Conservation (phyloP, 2,113 vertebrate genomes). For the Taurulus bubalis region DNA sequence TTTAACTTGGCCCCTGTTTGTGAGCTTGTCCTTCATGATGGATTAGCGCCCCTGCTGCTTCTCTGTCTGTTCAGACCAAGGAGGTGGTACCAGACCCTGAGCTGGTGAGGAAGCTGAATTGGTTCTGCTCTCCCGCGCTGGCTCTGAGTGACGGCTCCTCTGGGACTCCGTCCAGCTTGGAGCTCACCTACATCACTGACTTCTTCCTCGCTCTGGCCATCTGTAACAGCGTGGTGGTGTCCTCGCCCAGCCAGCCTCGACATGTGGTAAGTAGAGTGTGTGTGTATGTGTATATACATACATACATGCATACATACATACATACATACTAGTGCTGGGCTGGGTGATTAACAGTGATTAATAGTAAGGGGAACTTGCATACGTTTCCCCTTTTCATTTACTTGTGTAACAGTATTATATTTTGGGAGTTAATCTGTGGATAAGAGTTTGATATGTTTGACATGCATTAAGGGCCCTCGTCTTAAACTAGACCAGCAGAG, state of each 20-base stretch:
- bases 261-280: conserved; percentile 81
- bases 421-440: too few relatives aligned
- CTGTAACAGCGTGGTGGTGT: conserved; percentile 96
- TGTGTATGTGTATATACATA: not conserved
- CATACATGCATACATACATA: too few relatives aligned
- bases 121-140: conserved; percentile 74
- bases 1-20: too few relatives aligned
- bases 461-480: too few relatives aligned
- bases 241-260: conserved; percentile 84
- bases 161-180: conserved; percentile 55
- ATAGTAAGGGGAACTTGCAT: too few relatives aligned
- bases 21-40: not conserved
- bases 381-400: too few relatives aligned
- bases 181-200: conserved; percentile 87
- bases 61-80: conserved; percentile 84
- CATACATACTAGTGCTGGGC: too few relatives aligned
- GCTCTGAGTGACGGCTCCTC: not conserved
- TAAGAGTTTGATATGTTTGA: too few relatives aligned
- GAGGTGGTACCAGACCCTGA: conserved; percentile 90
- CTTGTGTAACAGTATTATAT: too few relatives aligned
- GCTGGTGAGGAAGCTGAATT: conserved; percentile 86
- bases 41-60: not conserved
- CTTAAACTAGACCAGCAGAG: too few relatives aligned
- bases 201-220: conserved; percentile 94
- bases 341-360: too few relatives aligned